These are phyloP conservation scores for Bubalus kerabau DNA, from an alignment of 2,113 vertebrate genomes.

Conservation along the genomic window DNA sequence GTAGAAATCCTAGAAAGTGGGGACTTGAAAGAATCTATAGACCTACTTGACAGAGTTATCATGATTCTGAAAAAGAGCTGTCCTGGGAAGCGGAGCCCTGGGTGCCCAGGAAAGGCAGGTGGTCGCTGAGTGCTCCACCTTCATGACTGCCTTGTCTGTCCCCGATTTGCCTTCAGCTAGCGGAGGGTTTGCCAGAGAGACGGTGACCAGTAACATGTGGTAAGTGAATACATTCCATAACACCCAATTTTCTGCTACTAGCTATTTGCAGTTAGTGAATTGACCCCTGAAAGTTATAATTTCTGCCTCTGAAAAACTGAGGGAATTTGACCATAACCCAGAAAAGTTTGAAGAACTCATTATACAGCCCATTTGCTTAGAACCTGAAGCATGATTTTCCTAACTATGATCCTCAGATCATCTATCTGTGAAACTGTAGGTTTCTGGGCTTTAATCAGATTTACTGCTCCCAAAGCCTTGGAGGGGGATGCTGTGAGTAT, in stretches of 20 bases:
- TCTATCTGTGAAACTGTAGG: neutral
- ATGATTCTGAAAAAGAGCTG: neutral
- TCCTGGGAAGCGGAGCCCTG: neutral
- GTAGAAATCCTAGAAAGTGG: neutral
- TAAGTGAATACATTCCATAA: neutral
- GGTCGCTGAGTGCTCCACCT: neutral
- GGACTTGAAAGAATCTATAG: neutral
- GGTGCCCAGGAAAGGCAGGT: neutral
- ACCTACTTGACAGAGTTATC: neutral
- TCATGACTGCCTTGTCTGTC: neutral
- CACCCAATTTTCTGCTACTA: neutral
- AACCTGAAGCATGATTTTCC: neutral
- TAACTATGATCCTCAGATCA: neutral
- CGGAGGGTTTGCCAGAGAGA: neutral
- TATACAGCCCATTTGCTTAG: neutral
- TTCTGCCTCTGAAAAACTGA: constrained; percentile 14
- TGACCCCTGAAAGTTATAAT: neutral
- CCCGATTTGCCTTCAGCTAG: neutral
- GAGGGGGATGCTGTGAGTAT: neutral
- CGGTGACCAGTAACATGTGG: neutral
- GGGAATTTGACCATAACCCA: neutral
- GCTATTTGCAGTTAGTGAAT: neutral
- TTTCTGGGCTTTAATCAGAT: neutral
- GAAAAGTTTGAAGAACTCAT: neutral
- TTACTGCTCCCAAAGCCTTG: neutral